Conservation (phyloP, 2,113 vertebrate species). For the Neofelis nebulosa region DNA sequence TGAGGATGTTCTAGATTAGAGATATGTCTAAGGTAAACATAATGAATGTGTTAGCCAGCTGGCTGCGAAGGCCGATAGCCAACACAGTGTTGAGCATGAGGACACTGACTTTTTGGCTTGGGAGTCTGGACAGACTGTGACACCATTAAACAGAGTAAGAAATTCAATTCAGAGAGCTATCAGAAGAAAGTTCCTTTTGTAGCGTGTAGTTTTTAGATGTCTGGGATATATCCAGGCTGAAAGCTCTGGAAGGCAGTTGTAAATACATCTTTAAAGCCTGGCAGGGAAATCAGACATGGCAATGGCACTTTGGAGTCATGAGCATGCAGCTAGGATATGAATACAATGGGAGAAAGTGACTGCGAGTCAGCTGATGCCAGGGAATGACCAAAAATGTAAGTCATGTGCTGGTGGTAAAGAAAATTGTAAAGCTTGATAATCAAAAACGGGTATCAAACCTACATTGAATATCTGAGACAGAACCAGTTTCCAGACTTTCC, state of each 20-base stretch:
- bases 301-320: not conserved
- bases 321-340: not conserved
- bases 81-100: not conserved
- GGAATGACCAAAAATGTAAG: not conserved
- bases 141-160: not conserved
- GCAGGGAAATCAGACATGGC: not conserved
- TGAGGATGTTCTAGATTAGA: not conserved
- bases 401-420: not conserved
- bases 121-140: not conserved
- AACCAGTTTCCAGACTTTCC: not conserved
- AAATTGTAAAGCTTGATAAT: not conserved
- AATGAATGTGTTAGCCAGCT: not conserved
- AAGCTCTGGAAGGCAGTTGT: not conserved
- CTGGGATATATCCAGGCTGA: not conserved
- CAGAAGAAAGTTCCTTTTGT: not conserved
- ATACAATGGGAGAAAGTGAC: not conserved
- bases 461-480: not conserved
- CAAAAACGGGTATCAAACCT: not conserved
- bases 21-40: not conserved
- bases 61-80: not conserved
- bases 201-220: not conserved
- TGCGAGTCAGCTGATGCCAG: not conserved
- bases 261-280: not conserved
- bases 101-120: not conserved
- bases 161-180: not conserved